Percentiles rank a stretch among this genome's conserved stretches.
Conservation (phyloP, 2,888 invertebrate genomes). For the Eulithis prunata region DNA sequence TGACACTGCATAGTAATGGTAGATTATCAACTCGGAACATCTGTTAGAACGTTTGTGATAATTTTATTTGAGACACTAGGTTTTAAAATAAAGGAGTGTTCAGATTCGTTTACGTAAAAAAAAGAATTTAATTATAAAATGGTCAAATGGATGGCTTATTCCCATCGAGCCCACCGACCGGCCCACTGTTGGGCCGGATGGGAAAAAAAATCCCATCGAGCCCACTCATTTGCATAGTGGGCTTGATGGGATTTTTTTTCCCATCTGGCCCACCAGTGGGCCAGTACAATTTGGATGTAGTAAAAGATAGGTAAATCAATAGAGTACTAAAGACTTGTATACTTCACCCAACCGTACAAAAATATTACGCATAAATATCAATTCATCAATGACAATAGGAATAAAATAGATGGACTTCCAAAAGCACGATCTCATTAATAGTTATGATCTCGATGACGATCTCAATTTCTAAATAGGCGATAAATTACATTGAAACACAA, state of each 20-base stretch:
- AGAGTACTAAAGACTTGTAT: no score
- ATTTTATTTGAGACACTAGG: not conserved
- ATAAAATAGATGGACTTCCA: slow-evolving; percentile 18
- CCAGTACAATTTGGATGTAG: no score
- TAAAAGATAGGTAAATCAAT: no score
- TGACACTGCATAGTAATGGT: slow-evolving; percentile 57
- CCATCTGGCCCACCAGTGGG: no score
- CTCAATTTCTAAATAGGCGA: slow-evolving; percentile 41
- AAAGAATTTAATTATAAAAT: no score
- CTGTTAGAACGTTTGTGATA: slow-evolving; percentile 13
- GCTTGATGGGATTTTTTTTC: no score
- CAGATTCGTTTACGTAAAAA: no score
- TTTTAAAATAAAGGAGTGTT: not conserved
- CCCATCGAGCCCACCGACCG: no score
- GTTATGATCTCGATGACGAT: slow-evolving; percentile 41
- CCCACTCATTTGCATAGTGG: no score
- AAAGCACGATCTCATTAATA: slow-evolving; percentile 41
- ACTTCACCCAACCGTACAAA: not conserved
- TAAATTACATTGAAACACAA: slow-evolving; percentile 41
- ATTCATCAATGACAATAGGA: not conserved
- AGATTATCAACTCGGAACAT: slow-evolving; percentile 16
- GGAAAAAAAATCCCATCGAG: no score
- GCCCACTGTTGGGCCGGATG: no score
- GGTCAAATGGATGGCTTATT: no score
- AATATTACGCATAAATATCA: not conserved